Conservation (phyloP, 1,140 invertebrate species). For the Bombus ignitus region DNA sequence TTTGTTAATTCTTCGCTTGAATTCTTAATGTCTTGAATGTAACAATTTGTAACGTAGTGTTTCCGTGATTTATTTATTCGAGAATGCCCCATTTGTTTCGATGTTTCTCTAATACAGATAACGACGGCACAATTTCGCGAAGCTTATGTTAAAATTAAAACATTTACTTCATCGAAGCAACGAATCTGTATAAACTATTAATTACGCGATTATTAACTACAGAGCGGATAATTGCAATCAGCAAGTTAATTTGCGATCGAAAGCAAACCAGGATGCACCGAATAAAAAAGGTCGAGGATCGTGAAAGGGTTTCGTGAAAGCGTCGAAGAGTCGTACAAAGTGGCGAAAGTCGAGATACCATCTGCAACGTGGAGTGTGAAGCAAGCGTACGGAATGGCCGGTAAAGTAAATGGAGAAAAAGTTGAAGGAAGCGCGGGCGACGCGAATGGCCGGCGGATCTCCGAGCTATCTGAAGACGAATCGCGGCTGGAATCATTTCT, state of each 20-base stretch:
- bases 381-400: neutral
- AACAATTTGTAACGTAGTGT: too few species aligned
- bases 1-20: too few species aligned
- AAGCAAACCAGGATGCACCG: neutral
- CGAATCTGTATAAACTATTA: neutral
- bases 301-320: neutral
- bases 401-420: neutral
- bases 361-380: neutral
- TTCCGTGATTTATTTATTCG: too few species aligned
- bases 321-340: neutral
- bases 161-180: neutral
- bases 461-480: constrained; percentile 35
- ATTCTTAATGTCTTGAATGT: too few species aligned
- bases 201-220: neutral
- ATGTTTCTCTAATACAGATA: too few species aligned
- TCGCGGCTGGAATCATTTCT: constrained; percentile 21
- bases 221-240: neutral
- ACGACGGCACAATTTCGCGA: neutral
- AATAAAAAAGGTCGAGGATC: neutral
- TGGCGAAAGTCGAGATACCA: constrained; percentile 2
- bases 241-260: neutral
- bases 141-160: neutral
- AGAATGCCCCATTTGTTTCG: too few species aligned
- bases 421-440: constrained; percentile 17
- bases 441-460: neutral